These are phyloP conservation scores for Linnaemya vulpina DNA, from an alignment of 2,888 invertebrate genomes.

Conservation along the genomic window DNA sequence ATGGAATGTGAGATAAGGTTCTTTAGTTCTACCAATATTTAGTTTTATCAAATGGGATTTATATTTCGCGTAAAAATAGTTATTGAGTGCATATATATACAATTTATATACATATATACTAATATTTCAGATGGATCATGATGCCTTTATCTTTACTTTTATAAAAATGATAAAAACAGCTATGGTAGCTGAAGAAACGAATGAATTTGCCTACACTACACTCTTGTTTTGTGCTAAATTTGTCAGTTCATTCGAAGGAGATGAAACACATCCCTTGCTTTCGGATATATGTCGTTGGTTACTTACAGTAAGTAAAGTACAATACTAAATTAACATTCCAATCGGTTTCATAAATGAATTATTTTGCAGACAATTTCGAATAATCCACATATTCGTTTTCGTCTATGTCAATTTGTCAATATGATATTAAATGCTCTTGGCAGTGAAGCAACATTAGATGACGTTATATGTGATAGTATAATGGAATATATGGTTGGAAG, in stretches of 20 bases:
- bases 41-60: too few species aligned
- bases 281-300: constrained; percentile 79
- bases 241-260: constrained; percentile 85
- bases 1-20: too few species aligned
- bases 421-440: constrained; percentile 89
- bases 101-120: too few species aligned
- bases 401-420: constrained; percentile 91
- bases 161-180: constrained; percentile 86
- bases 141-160: constrained; percentile 86
- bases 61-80: too few species aligned
- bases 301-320: constrained; percentile 75
- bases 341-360: neutral
- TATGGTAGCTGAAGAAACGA: constrained; percentile 87
- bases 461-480: constrained; percentile 89
- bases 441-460: constrained; percentile 90
- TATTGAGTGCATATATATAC: too few species aligned
- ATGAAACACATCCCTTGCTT: constrained; percentile 81
- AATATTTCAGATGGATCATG: constrained; percentile 83
- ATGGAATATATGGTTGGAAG: constrained; percentile 87
- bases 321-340: neutral
- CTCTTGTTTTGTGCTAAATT: constrained; percentile 89
- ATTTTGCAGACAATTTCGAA: constrained; percentile 83
- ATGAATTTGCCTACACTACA: constrained; percentile 87
- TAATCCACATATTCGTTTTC: constrained; percentile 86
- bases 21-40: too few species aligned